Percentiles rank a stretch among this genome's conserved stretches.
Conservation (phyloP, 2,888 invertebrate genomes). For the Phengaris alcon region DNA sequence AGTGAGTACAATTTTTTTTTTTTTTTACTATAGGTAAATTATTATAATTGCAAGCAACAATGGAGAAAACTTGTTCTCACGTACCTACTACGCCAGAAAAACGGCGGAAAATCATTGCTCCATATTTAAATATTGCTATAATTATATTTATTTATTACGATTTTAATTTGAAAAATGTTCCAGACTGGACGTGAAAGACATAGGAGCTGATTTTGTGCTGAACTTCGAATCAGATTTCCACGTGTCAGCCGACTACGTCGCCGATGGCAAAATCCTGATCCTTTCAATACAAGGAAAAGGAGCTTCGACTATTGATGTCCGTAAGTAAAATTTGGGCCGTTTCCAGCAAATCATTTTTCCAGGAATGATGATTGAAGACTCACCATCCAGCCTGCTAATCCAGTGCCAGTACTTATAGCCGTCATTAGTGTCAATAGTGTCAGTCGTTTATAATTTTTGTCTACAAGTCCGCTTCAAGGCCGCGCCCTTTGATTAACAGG, state of each 20-base stretch:
- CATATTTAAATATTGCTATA: background rate
- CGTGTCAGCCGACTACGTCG: constrained; percentile 66
- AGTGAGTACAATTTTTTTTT: too few species aligned
- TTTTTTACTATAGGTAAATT: too few species aligned
- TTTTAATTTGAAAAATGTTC: constrained; percentile 37
- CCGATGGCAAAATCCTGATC: constrained; percentile 72
- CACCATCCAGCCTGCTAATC: too few species aligned
- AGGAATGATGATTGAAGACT: too few species aligned
- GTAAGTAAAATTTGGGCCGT: constrained; percentile 52
- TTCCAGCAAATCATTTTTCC: too few species aligned
- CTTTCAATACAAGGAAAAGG: constrained; percentile 75
- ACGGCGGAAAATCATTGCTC: background rate
- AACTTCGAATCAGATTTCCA: constrained; percentile 59
- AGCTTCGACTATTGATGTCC: constrained; percentile 59
- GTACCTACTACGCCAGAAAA: background rate
- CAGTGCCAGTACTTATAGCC: too few species aligned
- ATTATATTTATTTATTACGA: background rate
- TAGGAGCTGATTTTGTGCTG: constrained; percentile 54
- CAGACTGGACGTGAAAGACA: constrained; percentile 55
- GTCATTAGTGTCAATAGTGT: too few species aligned
- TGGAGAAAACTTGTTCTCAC: background rate
- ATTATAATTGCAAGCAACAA: background rate
- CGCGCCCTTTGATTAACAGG: too few species aligned
- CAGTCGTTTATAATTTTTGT: too few species aligned
- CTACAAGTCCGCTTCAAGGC: too few species aligned